Conservation (phyloP, 2,113 vertebrate genomes). For the Phylloscopus trochilus region DNA sequence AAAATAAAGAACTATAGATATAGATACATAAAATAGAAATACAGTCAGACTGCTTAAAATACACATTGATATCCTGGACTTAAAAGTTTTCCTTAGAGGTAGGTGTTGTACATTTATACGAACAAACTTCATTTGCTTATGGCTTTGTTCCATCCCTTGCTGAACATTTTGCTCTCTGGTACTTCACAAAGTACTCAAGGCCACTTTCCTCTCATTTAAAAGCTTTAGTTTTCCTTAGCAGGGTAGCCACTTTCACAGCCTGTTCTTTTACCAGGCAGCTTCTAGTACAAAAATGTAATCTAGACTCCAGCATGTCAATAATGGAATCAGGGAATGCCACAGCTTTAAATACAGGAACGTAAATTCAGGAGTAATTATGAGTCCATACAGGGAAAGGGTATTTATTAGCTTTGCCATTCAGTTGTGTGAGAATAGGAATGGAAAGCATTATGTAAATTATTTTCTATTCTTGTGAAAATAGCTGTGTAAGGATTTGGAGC, state of each 20-base stretch:
- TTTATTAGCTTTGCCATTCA: background rate
- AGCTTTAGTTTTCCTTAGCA: background rate
- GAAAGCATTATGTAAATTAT: background rate
- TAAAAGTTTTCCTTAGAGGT: background rate
- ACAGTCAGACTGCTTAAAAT: background rate
- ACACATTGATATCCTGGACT: background rate
- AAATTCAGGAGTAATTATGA: background rate
- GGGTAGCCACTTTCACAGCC: background rate
- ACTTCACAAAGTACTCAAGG: background rate
- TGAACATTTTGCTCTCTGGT: background rate
- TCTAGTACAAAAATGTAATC: background rate
- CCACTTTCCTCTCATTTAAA: background rate
- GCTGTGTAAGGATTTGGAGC: background rate
- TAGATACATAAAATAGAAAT: background rate
- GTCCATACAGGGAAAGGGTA: background rate
- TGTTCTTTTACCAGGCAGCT: background rate
- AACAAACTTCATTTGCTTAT: background rate
- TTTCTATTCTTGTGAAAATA: background rate
- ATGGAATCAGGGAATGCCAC: background rate
- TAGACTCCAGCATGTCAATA: background rate
- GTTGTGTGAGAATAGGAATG: background rate
- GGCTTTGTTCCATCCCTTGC: background rate
- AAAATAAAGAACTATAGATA: background rate
- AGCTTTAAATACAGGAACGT: background rate
- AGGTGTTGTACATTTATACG: background rate